Evolutionary conservation across 1,140 invertebrate species (phyloP), one percentile per base, ranked within the genome.

Genomic region (Neodiprion virginianus): DNA sequence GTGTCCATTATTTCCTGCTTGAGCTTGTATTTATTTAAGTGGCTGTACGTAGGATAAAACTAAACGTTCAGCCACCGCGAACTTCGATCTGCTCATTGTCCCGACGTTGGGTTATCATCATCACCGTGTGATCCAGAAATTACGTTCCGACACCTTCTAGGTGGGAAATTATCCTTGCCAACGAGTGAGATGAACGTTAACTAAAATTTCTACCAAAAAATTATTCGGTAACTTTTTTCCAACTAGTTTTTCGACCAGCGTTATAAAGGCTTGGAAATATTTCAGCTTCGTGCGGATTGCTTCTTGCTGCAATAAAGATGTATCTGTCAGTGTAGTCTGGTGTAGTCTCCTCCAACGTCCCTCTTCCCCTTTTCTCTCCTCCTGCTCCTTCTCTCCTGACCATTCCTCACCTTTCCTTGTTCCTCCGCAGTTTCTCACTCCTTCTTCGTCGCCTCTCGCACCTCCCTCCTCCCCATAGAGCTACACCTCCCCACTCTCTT

Each of bases 301-400:
- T 61, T 80, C 76, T 76, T 40, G 28, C 74, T 75, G 79, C 80
- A 79, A 83, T 83, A 83, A 78, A 81, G 81, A 83, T 79, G 80
- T 83, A 83, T 83, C 81, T 83, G 80, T 83, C 81, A 83, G 81
- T 81, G 75, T 23, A 68, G 77, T 21, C 70, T 74, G 5, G 40
- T 61, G 53, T 61, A 61, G 53, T 61, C 53, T 50, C 66, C 72
- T 71, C 67, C 73, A 71, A 61, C 74, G 14, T 70, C 74, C 66
- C 23, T 76, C 78, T 75, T 71, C 71, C 71, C 53, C n/a, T 17
- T 17, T 61, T 61, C n/a, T 61, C n/a, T 61, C 53, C 53, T 17
- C 53, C n/a, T 17, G 11, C 28, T 40, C 5, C 28, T 4, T 61
- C 53, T 61, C 53, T 61, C n/a, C n/a, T 17, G 28, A 40, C 28